Evolutionary conservation across 2,888 invertebrate genomes (phyloP), one percentile per base, ranked within the genome.

Genomic region (Flexamia atlantica): DNA sequence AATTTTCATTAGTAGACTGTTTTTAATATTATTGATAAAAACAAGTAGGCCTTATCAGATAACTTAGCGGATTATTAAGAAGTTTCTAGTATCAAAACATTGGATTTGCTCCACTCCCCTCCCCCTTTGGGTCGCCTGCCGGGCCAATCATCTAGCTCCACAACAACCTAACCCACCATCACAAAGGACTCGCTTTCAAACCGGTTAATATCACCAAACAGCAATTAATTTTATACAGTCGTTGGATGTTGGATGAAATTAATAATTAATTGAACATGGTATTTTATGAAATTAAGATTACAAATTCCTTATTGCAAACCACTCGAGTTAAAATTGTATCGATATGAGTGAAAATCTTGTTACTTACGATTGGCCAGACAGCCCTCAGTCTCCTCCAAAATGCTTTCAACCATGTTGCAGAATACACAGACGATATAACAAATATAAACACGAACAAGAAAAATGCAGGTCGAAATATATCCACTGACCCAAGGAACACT

Each of bases 371-470:
- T 90, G 88, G 90, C 88, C 88, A 90, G 91, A 87, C 91, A 92
- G 88, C 91, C 92, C 89, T 92, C 92, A 86, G 91, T 90, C 91
- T 94, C 93, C 90, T 94, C 94, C 87, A 93, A 89, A 89, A 94
- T 94, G 89, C 93, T 92, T 90, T 94, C 94, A 88, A 94, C 94
- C 94, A 94, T 94, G 87, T 89, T 90, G 79, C 40, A 76, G 53
- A 83, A 3, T 14, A 50, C 32, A 70, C n/a, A 46, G 50, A 23
- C 32, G 40, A n/a, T 72, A 25, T 72, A 40, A 81, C 82, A 70
- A 70, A 36, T 68, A 57, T 20, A 81, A n/a, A n/a, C 53, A 64
- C 81, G 64, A 68, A 46, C 70, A 70, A 81, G 81, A 81, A 57
- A n/a, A 60, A 72, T 74, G 64, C n/a, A 25, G 42, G 64, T 60